A percentile compares a stretch with the other conserved stretches of the same genome.
These are phyloP conservation scores for Chelmon rostratus DNA, from an alignment of 2,797 vertebrate genomes.

Conservation along the genomic window DNA sequence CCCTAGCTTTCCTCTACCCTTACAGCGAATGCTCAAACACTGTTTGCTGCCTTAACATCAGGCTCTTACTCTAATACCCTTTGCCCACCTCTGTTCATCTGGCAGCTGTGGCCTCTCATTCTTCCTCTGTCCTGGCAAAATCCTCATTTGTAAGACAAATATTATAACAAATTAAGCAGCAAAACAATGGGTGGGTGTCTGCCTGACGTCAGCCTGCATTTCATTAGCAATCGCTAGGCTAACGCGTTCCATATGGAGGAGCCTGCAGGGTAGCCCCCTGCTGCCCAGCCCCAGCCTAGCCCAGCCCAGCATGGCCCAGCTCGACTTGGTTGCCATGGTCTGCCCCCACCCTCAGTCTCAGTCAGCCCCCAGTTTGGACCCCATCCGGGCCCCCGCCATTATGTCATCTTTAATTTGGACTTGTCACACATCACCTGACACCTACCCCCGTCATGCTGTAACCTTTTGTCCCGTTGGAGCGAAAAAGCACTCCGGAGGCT, in stretches of 20 bases:
- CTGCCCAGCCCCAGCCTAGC: conserved; percentile 78
- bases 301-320: conserved; percentile 75
- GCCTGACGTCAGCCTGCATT: conserved; percentile 87
- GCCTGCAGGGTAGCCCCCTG: conserved; percentile 83
- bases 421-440: conserved; percentile 88
- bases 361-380: conserved; percentile 75
- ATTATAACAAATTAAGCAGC: conserved; percentile 87
- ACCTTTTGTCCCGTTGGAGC: conserved; percentile 84
- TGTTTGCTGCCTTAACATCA: conserved; percentile 33
- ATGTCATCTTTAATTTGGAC: conserved; percentile 87
- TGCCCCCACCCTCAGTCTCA: conserved; percentile 71
- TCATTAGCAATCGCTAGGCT: conserved; percentile 85
- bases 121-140: conserved; percentile 67
- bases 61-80: conserved; percentile 46
- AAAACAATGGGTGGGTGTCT: conserved; percentile 86
- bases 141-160: conserved; percentile 87
- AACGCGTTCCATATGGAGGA: conserved; percentile 88
- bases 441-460: conserved; percentile 83
- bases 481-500: conserved; percentile 74
- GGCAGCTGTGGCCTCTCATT: conserved; percentile 51
- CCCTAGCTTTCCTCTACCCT: conserved; percentile 47
- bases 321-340: conserved; percentile 75
- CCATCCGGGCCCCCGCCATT: conserved; percentile 81
- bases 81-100: conserved; percentile 43
- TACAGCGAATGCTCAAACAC: conserved; percentile 32